Conservation (phyloP, 2,888 invertebrate species). For the Melieria picta region DNA sequence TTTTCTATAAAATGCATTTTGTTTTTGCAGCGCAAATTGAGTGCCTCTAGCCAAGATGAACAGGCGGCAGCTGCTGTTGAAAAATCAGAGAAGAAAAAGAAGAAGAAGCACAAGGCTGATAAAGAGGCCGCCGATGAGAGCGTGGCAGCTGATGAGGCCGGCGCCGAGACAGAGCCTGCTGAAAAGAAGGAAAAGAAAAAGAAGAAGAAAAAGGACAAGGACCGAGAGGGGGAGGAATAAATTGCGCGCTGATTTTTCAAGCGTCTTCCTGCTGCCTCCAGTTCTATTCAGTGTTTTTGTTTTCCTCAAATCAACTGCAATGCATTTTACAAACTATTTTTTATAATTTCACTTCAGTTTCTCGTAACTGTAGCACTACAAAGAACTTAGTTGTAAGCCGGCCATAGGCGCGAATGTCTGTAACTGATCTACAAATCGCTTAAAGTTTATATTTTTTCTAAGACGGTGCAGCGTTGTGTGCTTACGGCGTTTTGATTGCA, state of each 20-base stretch:
- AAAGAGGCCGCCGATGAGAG: constrained; percentile 63
- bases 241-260: neutral
- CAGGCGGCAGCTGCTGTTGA: constrained; percentile 47
- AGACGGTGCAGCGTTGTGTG: no score
- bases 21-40: constrained; percentile 68
- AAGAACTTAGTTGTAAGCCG: no score
- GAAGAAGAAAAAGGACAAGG: constrained; percentile 77
- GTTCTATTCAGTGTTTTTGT: constrained; percentile 5
- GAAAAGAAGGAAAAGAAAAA: constrained; percentile 79
- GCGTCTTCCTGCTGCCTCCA: neutral
- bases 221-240: constrained; percentile 61
- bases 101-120: constrained; percentile 73
- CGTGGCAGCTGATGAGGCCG: constrained; percentile 54
- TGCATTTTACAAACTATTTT: constrained; percentile 16
- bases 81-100: constrained; percentile 70
- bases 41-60: constrained; percentile 67
- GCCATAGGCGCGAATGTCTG: no score
- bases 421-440: no score
- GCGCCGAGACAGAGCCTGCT: constrained; percentile 62
- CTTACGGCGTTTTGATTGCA: no score
- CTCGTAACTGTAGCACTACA: no score
- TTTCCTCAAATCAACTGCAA: neutral
- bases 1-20: neutral
- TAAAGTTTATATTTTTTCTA: no score
- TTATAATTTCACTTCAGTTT: neutral